A percentile compares a stretch with the other conserved stretches of the same genome.
Evolutionary conservation across 2,888 invertebrate species (phyloP).

Genomic region (Lepidochitona cinerea): DNA sequence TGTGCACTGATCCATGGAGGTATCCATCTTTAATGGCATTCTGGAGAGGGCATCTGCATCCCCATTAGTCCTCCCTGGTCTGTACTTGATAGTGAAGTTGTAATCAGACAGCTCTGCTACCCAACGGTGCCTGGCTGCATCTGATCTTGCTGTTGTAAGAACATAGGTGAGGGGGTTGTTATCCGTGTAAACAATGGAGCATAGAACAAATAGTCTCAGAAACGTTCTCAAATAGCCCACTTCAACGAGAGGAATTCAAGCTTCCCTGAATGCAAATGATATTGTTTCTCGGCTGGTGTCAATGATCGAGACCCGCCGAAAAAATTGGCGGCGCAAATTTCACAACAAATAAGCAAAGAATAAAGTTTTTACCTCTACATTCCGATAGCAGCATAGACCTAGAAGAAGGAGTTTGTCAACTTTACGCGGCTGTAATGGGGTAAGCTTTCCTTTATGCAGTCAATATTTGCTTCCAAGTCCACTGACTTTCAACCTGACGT

Average conservation of each 20-base stretch:
- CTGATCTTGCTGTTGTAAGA: constrained; percentile 16
- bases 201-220: constrained; percentile 15
- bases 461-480: too few relatives aligned
- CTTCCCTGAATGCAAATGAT: constrained; percentile 13
- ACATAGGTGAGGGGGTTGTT: constrained; percentile 23
- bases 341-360: too few relatives aligned
- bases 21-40: not conserved
- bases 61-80: constrained; percentile 6
- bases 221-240: constrained; percentile 24
- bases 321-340: too few relatives aligned
- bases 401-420: too few relatives aligned
- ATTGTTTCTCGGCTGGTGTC: constrained; percentile 9
- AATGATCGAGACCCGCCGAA: too few relatives aligned
- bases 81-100: constrained; percentile 13
- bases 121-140: constrained; percentile 23
- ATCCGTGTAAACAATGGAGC: not conserved
- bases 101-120: constrained; percentile 15
- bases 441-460: too few relatives aligned
- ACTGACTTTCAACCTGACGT: too few relatives aligned
- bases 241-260: constrained; percentile 21
- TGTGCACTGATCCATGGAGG: not conserved
- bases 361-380: too few relatives aligned
- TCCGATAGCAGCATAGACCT: too few relatives aligned
- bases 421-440: too few relatives aligned
- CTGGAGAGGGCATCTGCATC: constrained; percentile 22